Conservation (phyloP, 2,797 vertebrate species). For the Artibeus lituratus region DNA sequence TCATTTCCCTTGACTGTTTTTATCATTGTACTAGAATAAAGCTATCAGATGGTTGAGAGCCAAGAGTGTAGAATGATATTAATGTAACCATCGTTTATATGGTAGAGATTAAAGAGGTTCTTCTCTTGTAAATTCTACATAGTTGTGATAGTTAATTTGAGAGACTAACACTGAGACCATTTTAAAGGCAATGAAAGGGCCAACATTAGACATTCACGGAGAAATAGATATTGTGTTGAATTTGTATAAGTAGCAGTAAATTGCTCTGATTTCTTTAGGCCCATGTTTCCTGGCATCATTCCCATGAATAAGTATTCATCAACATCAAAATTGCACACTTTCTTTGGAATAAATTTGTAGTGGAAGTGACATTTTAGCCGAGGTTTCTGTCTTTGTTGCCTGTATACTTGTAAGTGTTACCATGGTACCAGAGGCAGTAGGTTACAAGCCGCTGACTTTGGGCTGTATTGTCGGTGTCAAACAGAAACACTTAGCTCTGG, state of each 20-base stretch:
- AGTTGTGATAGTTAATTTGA: background rate
- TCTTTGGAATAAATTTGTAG: background rate
- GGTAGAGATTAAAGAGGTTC: background rate
- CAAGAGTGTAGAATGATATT: background rate
- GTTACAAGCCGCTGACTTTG: background rate
- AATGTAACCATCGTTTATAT: background rate
- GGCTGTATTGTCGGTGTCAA: background rate
- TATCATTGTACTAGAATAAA: conserved; percentile 30
- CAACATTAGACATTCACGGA: background rate
- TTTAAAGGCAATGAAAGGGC: background rate
- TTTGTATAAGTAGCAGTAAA: background rate
- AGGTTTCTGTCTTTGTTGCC: background rate
- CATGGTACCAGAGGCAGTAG: background rate
- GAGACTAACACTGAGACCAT: background rate
- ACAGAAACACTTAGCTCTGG: background rate
- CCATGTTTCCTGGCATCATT: background rate
- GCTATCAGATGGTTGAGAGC: conserved; percentile 14
- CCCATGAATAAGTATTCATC: background rate
- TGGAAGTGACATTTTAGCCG: background rate
- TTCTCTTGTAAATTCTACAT: background rate
- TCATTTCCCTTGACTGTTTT: conserved; percentile 43
- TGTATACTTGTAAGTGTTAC: background rate
- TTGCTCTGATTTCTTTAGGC: background rate
- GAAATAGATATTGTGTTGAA: background rate
- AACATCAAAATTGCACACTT: background rate